Percentiles rank a stretch among this genome's conserved stretches.
These are phyloP conservation scores for Colostygia pectinataria DNA, from an alignment of 2,888 invertebrate genomes.

Conservation along the genomic window DNA sequence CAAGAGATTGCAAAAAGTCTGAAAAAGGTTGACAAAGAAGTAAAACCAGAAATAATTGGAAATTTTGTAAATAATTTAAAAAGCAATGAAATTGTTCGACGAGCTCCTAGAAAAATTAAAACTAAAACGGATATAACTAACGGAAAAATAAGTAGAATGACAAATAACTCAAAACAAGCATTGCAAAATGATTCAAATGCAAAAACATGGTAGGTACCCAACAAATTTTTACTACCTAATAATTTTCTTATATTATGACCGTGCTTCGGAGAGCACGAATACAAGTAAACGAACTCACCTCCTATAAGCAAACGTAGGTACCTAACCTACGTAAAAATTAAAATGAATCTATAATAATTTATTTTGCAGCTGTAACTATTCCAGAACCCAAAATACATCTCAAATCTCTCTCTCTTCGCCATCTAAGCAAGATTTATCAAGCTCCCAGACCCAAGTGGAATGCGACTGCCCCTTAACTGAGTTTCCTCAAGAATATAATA, in stretches of 20 bases:
- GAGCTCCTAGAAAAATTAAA: slow-evolving; percentile 20
- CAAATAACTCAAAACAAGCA: neutral
- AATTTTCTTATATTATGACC: too few relatives aligned
- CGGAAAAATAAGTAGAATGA: neutral
- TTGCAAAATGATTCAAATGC: neutral
- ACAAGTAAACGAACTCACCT: too few relatives aligned
- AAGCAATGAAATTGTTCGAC: slow-evolving; percentile 41
- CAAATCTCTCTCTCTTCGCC: neutral
- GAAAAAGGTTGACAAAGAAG: slow-evolving; percentile 42
- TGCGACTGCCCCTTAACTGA: slow-evolving; percentile 1
- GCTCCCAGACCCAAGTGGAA: neutral
- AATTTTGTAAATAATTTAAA: slow-evolving; percentile 48
- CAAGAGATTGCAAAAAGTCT: slow-evolving; percentile 46
- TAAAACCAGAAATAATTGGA: slow-evolving; percentile 38
- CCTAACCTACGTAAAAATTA: too few relatives aligned
- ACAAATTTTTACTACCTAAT: too few relatives aligned
- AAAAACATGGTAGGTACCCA: too few relatives aligned
- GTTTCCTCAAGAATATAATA: neutral
- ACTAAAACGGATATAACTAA: neutral
- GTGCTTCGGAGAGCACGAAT: too few relatives aligned
- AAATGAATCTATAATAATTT: too few relatives aligned
- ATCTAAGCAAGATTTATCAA: neutral
- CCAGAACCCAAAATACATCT: neutral
- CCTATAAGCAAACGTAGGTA: too few relatives aligned
- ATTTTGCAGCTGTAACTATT: too few relatives aligned